A percentile compares a stretch with the other conserved stretches of the same genome.
These are phyloP conservation scores for Heliconius hermathena DNA, from an alignment of 1,140 invertebrate genomes.

Conservation along the genomic window DNA sequence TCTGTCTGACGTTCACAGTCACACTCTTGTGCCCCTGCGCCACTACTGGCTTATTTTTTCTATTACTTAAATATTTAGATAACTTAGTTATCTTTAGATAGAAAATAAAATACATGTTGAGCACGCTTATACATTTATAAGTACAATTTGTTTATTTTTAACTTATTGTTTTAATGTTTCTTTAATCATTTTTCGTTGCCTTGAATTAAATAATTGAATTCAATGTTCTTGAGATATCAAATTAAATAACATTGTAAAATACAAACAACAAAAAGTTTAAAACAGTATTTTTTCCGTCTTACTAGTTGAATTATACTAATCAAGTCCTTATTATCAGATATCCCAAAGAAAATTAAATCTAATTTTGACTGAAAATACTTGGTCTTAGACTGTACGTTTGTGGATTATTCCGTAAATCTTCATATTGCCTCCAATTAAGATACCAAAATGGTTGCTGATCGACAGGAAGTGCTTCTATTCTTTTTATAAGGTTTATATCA, in stretches of 20 bases:
- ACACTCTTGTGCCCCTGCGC: no score
- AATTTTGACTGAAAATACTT: slow-evolving; percentile 44
- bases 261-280: background rate
- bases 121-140: no score
- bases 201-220: background rate
- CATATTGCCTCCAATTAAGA: slow-evolving; percentile 81
- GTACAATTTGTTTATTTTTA: no score
- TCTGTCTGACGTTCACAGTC: no score
- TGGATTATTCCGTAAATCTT: slow-evolving; percentile 65
- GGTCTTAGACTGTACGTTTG: slow-evolving; percentile 56
- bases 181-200: background rate
- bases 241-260: background rate
- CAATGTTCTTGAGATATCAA: background rate
- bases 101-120: no score
- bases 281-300: background rate
- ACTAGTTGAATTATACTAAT: no score
- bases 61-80: no score
- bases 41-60: no score
- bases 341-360: background rate
- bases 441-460: slow-evolving; percentile 84
- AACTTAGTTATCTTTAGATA: no score
- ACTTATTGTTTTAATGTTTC: background rate
- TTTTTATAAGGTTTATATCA: slow-evolving; percentile 75
- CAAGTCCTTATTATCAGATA: no score
- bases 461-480: slow-evolving; percentile 78